Evolutionary conservation across 2,113 vertebrate genomes (phyloP), one percentile per base, ranked within the genome.

Genomic region (Perca schrenkii): DNA sequence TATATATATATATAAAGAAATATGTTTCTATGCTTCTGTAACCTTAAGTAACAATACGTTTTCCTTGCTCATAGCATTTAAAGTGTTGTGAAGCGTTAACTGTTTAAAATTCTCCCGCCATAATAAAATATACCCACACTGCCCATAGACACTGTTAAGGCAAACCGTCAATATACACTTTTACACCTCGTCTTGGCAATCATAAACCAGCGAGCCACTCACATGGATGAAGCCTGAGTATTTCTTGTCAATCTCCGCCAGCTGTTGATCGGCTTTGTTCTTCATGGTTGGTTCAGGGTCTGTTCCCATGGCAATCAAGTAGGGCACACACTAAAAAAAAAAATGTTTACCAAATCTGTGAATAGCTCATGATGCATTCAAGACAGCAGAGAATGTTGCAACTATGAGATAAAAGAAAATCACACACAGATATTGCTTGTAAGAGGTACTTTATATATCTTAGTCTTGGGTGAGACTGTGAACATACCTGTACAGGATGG

Each of bases 161-260:
- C 12, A 54, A 62, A 53, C 13, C 2, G 15, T 68, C 28, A 22
- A 22, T 46, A 34, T 56, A 16, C 4, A 71, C 19, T 21, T 67
- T 15, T 8, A 56, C 54, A 61, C 4, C 4, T 36, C 5, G 4
- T 56, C 50, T 2, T 36, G 63, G 1, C n/a, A 21, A 49, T 15
- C 12, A 50, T 53, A 19, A 85, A 78, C 5, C 46, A 61, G 7
- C 1, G 40, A 40, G 1, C 4, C 19, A 96, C 98, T 96, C 93
- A 99, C 98, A 22, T 99, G 98, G 93, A 99, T 99, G 92, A 99
- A 99, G 80, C 98, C 98, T 54, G 96, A 96, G 87, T 99, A 99
- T 89, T 99, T 99, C 96, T 99, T 99, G 93, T 99, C 98, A 74
- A 99, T 99, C 91, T 99, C 98, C 92, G 97, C 96, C 92, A 99